These are phyloP conservation scores for Pseudochromis fuscus DNA, from an alignment of 2,797 vertebrate species.

Conservation along the genomic window DNA sequence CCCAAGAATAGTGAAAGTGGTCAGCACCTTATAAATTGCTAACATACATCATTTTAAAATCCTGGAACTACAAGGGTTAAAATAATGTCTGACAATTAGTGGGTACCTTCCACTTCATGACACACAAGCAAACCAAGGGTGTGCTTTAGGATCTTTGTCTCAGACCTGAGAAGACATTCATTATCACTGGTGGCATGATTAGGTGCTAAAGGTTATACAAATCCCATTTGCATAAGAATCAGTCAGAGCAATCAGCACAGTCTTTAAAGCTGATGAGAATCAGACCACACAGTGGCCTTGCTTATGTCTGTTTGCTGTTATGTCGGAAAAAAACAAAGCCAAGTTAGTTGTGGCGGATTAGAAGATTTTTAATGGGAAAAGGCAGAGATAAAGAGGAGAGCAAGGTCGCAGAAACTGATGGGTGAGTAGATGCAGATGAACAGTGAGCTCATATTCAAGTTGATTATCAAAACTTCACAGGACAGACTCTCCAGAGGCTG, in stretches of 20 bases:
- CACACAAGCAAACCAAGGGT: neutral
- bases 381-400: neutral
- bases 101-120: no score
- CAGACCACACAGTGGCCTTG: neutral
- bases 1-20: neutral
- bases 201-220: neutral
- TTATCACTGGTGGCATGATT: neutral
- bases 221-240: neutral
- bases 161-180: neutral
- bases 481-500: neutral
- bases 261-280: slow-evolving; percentile 12
- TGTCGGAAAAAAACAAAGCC: no score
- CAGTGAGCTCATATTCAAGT: no score
- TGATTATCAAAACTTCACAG: neutral
- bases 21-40: neutral
- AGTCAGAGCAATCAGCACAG: neutral
- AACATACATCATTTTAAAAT: neutral
- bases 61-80: no score
- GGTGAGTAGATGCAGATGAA: neutral
- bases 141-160: neutral
- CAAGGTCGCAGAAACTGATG: neutral
- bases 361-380: neutral
- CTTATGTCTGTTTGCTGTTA: no score
- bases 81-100: no score
- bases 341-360: neutral